Evolutionary conservation across 1,140 invertebrate genomes (phyloP).

Genomic region (Aporrectodea caliginosa): DNA sequence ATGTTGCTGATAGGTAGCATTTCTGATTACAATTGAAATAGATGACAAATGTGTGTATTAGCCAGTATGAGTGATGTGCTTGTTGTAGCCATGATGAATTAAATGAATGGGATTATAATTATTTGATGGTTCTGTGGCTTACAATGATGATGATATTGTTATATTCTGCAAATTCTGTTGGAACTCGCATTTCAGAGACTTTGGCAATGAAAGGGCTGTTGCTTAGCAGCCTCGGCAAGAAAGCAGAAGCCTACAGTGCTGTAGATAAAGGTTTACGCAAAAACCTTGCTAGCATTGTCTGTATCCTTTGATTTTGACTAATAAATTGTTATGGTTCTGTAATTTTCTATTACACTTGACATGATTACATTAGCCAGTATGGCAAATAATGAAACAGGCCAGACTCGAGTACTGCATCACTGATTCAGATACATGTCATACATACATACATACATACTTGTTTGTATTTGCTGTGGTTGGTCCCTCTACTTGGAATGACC

Average conservation of each 20-base stretch:
- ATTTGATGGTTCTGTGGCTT: neutral
- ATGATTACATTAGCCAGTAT: neutral
- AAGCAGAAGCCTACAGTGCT: constrained; percentile 98
- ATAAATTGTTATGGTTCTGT: neutral
- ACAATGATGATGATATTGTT: neutral
- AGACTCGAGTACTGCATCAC: neutral
- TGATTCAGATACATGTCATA: neutral
- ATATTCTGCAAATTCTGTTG: neutral
- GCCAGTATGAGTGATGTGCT: neutral
- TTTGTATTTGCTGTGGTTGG: neutral
- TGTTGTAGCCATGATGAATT: neutral
- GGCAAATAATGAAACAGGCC: neutral
- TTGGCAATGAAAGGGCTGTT: constrained; percentile 99
- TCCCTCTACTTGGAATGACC: no score
- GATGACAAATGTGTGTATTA: neutral
- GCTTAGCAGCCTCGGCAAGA: constrained; percentile 93
- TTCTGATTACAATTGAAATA: neutral
- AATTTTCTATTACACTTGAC: neutral
- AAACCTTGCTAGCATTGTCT: constrained; percentile 95
- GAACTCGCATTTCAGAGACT: constrained; percentile 75
- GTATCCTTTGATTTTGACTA: constrained; percentile 58
- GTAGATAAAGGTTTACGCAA: constrained; percentile 89
- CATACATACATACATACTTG: neutral
- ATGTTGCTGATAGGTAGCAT: neutral
- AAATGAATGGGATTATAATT: neutral